Base-by-base conservation (phyloP, 2,113 vertebrate species). In the Drymodes brunneopygia region DNA sequence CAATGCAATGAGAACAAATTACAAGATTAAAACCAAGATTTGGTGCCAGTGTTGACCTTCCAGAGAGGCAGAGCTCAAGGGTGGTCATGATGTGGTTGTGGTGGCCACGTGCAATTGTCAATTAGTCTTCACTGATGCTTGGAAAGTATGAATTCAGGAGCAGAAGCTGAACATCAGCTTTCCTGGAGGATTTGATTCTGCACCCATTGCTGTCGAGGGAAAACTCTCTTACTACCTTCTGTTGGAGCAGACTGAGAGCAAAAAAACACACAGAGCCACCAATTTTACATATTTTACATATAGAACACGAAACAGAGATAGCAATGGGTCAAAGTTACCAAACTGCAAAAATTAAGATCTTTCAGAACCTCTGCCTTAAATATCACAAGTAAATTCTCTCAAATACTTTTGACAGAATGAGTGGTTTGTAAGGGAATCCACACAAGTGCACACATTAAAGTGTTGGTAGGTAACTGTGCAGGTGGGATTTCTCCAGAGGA, bases 211-310 rank as follows among this genome's bases (percentile, higher is more conserved):
- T 42, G 18, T 18, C 65, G 16, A 33, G 3, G 4, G n/a, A 81
- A 86, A 84, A 60, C 9, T 29, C 21, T 53, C 69, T 69, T 45
- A 18, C 3, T 74, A 27, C 31, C 25, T 77, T 88, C 50, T 53
- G 6, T 67, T 44, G 72, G 15, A 87, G 27, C 9, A 91, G 62
- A 85, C 57, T 38, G 35, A 57, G 53, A 79, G 22, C 92, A 88
- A 73, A 79, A 94, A 97, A 95, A 93, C 28, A 66, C 70, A 62
- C 77, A 93, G 88, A 69, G 25, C 18, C 33, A 38, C 85, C 36
- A 60, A 60, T 95, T 95, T 92, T 75, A 88, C 70, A 81, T 31
- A 60, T 95, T 95, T 92, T 75, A 88, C 70, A 81, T 31, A 77
- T 61, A 86, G 51, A 95, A 31, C 66, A 58, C 70, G 88, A 95